These are phyloP conservation scores for Gymnogyps californianus DNA, from an alignment of 2,113 vertebrate species.

Conservation along the genomic window DNA sequence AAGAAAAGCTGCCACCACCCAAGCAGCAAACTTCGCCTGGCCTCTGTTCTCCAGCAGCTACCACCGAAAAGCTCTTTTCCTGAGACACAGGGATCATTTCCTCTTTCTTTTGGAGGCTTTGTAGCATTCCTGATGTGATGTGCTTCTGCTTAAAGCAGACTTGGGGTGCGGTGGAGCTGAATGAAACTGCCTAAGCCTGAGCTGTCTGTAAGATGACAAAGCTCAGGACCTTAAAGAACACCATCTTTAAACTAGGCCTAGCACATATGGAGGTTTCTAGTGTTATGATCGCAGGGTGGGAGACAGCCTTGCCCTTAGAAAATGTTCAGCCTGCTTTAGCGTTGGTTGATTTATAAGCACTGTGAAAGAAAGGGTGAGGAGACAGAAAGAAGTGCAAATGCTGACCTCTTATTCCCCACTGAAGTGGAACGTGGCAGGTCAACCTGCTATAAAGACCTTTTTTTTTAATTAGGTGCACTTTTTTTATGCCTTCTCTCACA, in stretches of 20 bases:
- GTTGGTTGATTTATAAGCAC: background rate
- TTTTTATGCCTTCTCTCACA: background rate
- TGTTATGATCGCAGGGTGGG: rapidly evolving
- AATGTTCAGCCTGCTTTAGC: background rate
- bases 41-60: background rate
- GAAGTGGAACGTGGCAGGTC: rapidly evolving
- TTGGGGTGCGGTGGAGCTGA: background rate
- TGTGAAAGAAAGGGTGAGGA: background rate
- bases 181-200: background rate
- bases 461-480: background rate
- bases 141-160: background rate
- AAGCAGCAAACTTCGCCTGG: background rate
- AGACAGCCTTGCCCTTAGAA: background rate
- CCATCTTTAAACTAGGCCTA: background rate
- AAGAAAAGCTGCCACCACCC: background rate
- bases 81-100: background rate
- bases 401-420: background rate
- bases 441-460: background rate
- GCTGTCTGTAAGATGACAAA: background rate
- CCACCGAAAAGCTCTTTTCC: background rate
- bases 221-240: background rate
- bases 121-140: background rate
- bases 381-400: background rate
- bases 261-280: background rate
- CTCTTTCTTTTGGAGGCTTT: background rate